A percentile compares a stretch with the other conserved stretches of the same genome.
Conservation (phyloP, 2,797 vertebrate genomes). For the Thunnus albacares region DNA sequence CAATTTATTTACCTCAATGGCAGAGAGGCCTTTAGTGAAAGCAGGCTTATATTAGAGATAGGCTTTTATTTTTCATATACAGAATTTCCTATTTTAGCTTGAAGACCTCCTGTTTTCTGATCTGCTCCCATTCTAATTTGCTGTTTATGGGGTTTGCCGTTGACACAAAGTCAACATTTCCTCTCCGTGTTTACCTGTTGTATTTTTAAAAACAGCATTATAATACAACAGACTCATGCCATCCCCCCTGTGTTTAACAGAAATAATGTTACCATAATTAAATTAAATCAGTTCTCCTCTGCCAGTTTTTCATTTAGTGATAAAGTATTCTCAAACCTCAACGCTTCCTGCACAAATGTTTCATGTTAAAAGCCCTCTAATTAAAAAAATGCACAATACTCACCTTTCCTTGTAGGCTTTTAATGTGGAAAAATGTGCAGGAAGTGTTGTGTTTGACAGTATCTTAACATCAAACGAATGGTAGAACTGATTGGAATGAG, state of each 20-base stretch:
- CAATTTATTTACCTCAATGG: neutral
- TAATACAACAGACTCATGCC: neutral
- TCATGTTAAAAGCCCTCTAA: constrained; percentile 6
- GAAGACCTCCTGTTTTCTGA: neutral
- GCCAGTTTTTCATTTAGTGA: neutral
- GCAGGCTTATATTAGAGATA: neutral
- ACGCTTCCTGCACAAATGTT: neutral
- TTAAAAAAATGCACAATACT: neutral
- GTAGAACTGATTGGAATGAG: neutral
- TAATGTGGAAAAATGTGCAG: constrained; percentile 11
- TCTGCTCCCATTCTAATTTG: neutral
- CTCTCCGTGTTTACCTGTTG: neutral
- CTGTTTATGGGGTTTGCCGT: neutral
- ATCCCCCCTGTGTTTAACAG: neutral
- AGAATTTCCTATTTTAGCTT: neutral
- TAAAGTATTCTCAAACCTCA: neutral
- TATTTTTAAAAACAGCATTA: neutral
- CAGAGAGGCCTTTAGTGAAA: neutral
- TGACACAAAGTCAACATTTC: neutral
- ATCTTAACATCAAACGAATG: neutral
- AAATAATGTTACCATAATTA: neutral
- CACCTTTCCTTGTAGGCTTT: neutral
- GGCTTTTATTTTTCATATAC: neutral
- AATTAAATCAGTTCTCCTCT: neutral
- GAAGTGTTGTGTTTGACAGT: neutral